Evolutionary conservation across 2,888 invertebrate genomes (phyloP).

Genomic region (Polyploca ridens): DNA sequence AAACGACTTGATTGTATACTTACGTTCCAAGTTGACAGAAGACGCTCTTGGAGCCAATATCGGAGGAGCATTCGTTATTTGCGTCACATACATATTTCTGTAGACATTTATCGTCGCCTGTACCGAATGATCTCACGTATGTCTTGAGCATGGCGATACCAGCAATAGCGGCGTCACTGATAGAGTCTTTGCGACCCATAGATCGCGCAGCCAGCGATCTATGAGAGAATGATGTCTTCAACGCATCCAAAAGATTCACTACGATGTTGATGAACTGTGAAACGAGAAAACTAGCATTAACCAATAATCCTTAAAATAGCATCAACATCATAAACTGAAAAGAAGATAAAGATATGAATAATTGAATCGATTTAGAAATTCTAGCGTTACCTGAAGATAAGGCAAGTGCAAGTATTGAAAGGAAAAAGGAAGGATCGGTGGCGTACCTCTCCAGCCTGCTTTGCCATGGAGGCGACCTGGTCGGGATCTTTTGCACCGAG

Average conservation of each 20-base stretch:
- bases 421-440: slow-evolving; percentile 70
- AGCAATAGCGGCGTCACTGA: slow-evolving; percentile 95
- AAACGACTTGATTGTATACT: slow-evolving; percentile 67
- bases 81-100: slow-evolving; percentile 96
- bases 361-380: slow-evolving; percentile 12
- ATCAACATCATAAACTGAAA: slow-evolving; percentile 9
- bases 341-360: slow-evolving; percentile 6
- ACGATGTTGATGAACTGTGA: slow-evolving; percentile 95
- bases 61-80: slow-evolving; percentile 93
- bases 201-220: slow-evolving; percentile 93
- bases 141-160: slow-evolving; percentile 95
- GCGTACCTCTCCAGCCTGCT: slow-evolving; percentile 97
- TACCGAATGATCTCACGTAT: slow-evolving; percentile 91
- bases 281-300: slow-evolving; percentile 13
- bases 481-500: slow-evolving; percentile 96
- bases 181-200: slow-evolving; percentile 93
- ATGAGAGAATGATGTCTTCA: slow-evolving; percentile 97
- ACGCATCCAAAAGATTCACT: slow-evolving; percentile 94
- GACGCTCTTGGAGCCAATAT: slow-evolving; percentile 92
- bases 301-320: not conserved
- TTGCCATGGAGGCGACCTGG: slow-evolving; percentile 96
- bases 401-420: slow-evolving; percentile 43
- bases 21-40: slow-evolving; percentile 97
- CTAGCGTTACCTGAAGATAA: slow-evolving; percentile 16
- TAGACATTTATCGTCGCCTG: slow-evolving; percentile 92